Base-by-base conservation (phyloP, 1,140 invertebrate genomes). In the Copidosoma floridanum region DNA sequence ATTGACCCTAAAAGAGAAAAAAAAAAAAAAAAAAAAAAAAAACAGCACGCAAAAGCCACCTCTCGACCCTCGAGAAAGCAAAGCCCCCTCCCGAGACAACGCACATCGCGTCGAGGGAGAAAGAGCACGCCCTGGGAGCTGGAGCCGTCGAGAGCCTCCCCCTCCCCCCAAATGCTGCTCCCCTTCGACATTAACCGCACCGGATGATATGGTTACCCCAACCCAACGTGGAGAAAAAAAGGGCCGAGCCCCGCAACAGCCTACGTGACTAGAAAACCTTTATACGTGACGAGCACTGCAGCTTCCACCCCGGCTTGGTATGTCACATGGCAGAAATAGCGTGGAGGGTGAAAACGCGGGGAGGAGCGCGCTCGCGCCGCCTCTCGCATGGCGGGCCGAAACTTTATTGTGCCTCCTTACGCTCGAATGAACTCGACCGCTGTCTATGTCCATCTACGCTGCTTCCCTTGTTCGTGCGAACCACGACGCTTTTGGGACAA, bases 361-460 rank as follows among this genome's bases (percentile, higher is more conserved):
- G 26, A 44, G 40, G 26, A 24, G 37, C 32, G 32, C 61, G 21
- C 56, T 67, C 65, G 68, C 52, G 63, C 68, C 69, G 69, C 69
- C 69, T 62, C 62, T 71, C 43, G 47, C 38, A 69, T 69, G 69
- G 69, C 65, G 64, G 67, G 65, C 44, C 55, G 64, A 68, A 68
- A 66, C 68, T 71, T 71, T 68, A 71, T 71, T 71, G 66, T 69
- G 59, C 61, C 51, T 61, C 65, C 67, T 71, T n/a, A 65, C 65
- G 57, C 37, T 12, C 58, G 64, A 53, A 61, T 67, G 64, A 67
- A 66, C 65, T 56, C 56, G 61, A 55, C 46, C 20, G 38, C n/a
- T n/a, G n/a, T n/a, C n/a, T n/a, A n/a, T n/a, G n/a, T n/a, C n/a
- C n/a, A n/a, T n/a, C n/a, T n/a, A n/a, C n/a, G n/a, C n/a, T n/a